A percentile compares a stretch with the other conserved stretches of the same genome.
These are phyloP conservation scores for Zaprionus inermis DNA, from an alignment of 1,140 invertebrate species.

Conservation along the genomic window DNA sequence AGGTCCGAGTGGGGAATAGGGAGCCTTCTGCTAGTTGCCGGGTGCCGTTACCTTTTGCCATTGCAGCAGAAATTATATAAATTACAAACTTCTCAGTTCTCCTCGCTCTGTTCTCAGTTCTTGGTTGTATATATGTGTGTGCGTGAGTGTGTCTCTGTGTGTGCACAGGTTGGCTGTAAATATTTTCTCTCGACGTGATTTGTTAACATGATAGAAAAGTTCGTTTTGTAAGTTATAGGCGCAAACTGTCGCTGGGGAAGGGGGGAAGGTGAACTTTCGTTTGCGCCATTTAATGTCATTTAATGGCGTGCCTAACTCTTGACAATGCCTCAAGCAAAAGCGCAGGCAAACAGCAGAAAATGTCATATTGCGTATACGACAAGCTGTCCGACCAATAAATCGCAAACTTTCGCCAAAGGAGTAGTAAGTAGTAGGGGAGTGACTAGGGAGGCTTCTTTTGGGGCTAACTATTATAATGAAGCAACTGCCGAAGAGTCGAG, in stretches of 20 bases:
- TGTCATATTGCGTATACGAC: slow-evolving; percentile 46
- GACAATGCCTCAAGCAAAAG: not conserved
- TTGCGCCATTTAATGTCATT: slow-evolving; percentile 37
- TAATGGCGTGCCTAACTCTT: slow-evolving; percentile 11
- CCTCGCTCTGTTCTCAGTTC: slow-evolving; percentile 12
- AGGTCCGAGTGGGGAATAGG: not conserved
- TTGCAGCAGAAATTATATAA: slow-evolving; percentile 79
- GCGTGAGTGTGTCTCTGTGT: not conserved
- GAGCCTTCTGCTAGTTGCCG: not conserved
- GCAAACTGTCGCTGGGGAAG: not conserved
- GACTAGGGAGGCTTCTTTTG: not conserved
- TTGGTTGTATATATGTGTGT: slow-evolving; percentile 35
- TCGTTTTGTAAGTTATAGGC: slow-evolving; percentile 51
- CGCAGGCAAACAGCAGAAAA: not conserved
- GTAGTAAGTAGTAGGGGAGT: not conserved
- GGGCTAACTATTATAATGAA: slow-evolving; percentile 34
- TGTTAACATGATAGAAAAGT: slow-evolving; percentile 83
- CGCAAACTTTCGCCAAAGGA: slow-evolving; percentile 16
- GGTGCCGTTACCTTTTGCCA: slow-evolving; percentile 21
- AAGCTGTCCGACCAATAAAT: slow-evolving; percentile 48
- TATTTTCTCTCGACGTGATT: slow-evolving; percentile 74
- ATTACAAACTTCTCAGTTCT: slow-evolving; percentile 63
- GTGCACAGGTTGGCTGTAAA: slow-evolving; percentile 23
- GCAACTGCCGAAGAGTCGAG: not conserved
- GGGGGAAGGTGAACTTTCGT: slow-evolving; percentile 10